These are phyloP conservation scores for Catharus fuscescens DNA, from an alignment of 2,113 vertebrate species.

Conservation along the genomic window DNA sequence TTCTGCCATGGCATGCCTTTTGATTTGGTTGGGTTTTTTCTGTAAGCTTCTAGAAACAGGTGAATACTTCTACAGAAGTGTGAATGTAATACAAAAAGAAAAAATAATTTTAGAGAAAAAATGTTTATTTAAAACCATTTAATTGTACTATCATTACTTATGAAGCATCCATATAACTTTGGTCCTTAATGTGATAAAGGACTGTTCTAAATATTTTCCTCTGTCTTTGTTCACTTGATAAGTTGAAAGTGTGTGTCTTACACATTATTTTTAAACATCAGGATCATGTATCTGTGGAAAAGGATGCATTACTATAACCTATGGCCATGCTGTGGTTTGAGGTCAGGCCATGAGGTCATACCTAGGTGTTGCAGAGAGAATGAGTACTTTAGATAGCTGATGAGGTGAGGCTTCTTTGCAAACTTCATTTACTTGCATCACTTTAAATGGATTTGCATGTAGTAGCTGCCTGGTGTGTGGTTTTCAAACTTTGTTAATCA, in stretches of 20 bases:
- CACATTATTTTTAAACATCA: background rate
- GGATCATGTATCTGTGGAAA: background rate
- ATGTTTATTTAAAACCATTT: background rate
- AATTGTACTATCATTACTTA: background rate
- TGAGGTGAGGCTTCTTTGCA: background rate
- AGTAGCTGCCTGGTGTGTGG: background rate
- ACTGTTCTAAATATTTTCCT: background rate
- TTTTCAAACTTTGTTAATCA: conserved; percentile 17
- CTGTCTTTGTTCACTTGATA: background rate
- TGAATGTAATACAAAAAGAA: background rate
- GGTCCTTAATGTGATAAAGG: background rate
- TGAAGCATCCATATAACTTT: background rate
- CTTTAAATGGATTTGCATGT: conserved; percentile 1
- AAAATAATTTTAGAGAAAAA: background rate
- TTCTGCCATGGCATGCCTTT: background rate
- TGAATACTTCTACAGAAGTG: background rate
- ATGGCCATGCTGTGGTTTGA: background rate
- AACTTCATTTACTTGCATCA: background rate
- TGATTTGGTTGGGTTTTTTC: background rate
- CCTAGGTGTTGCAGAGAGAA: background rate
- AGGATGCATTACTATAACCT: background rate
- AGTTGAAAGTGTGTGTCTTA: background rate
- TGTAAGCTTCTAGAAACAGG: background rate
- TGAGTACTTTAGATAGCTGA: background rate
- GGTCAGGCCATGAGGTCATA: background rate